Evolutionary conservation across 1,140 invertebrate genomes (phyloP), one percentile per base, ranked within the genome.

Genomic region (Bombus balteatus): DNA sequence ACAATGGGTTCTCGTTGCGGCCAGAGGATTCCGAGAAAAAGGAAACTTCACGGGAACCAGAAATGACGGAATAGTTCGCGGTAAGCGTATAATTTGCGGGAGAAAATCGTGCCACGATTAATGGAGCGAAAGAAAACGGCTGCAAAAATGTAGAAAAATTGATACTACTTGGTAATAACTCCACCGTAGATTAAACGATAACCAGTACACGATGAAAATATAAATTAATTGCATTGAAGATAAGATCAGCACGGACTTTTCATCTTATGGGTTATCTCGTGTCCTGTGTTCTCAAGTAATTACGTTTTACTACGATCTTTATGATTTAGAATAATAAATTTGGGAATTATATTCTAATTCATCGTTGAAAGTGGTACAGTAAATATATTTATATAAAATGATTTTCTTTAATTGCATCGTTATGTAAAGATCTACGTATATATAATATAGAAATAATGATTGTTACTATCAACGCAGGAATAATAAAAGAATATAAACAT

Each of bases 1-100:
- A 89, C 88, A 89, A 89, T 89, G 76, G 76, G 53, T 59, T 82
- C 66, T 65, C 82, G 32, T 88, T 76, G 70, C 80, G 81, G 28
- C 34, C 43, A 76, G 13, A 34, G 34, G 32, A 47, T 57, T 68
- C 34, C 41, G 13, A n/a, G 66, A 66, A 74, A 71, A 70, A 70
- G 66, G 39, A 25, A 88, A 66, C 70, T 88, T 62, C 83, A 32
- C 39, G 70, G 71, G 34, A 47, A 34, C 25, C 41, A 41, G 65
- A 47, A 47, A 79, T 41, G 34, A 62, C 47, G 41, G 32, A 70
- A 75, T 25, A 18, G 66, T 70, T 18, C 32, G 15, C 34, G 32
- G 72, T 70, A 39, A 81, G 32, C 47, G 59, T 77, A 43, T 72
- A 81, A 81, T 77, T 78, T 79, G 53, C n/a, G 37, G 34, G 3